Conservation (phyloP, 2,113 vertebrate genomes). For the Collichthys lucidus region DNA sequence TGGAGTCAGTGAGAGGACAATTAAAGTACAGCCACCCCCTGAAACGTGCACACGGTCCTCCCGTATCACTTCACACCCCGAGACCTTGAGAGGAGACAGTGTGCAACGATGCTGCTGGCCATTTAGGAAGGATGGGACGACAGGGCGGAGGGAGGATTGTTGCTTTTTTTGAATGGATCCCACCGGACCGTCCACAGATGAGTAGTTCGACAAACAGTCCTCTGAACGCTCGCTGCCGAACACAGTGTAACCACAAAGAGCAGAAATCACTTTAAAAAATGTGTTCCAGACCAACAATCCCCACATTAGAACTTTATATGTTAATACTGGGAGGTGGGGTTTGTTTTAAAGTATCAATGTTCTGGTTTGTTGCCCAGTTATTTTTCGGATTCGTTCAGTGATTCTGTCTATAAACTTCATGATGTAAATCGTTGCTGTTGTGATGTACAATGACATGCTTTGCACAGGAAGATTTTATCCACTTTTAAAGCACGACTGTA, state of each 20-base stretch:
- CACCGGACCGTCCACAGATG: constrained; percentile 34
- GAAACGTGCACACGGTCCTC: neutral
- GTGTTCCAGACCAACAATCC: neutral
- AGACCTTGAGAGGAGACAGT: constrained; percentile 49
- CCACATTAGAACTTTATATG: neutral
- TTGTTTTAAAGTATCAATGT: neutral
- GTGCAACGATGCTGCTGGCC: constrained; percentile 36
- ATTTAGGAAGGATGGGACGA: constrained; percentile 25
- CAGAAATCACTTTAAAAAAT: neutral
- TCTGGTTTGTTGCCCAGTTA: neutral
- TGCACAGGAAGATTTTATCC: neutral
- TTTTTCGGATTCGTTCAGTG: neutral
- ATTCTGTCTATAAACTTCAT: neutral
- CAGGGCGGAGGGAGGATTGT: neutral
- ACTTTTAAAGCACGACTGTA: neutral
- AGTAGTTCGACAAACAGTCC: constrained; percentile 42
- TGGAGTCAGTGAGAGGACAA: constrained; percentile 28
- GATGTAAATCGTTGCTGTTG: neutral
- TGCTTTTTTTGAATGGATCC: constrained; percentile 12
- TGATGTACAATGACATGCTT: too few relatives aligned
- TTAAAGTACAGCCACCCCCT: constrained; percentile 9
- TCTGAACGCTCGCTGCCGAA: constrained; percentile 16
- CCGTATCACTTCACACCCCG: constrained; percentile 34
- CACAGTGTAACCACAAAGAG: constrained; percentile 20
- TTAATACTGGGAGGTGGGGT: neutral